Evolutionary conservation across 2,113 vertebrate species (phyloP).

Genomic region (Lanius collurio): DNA sequence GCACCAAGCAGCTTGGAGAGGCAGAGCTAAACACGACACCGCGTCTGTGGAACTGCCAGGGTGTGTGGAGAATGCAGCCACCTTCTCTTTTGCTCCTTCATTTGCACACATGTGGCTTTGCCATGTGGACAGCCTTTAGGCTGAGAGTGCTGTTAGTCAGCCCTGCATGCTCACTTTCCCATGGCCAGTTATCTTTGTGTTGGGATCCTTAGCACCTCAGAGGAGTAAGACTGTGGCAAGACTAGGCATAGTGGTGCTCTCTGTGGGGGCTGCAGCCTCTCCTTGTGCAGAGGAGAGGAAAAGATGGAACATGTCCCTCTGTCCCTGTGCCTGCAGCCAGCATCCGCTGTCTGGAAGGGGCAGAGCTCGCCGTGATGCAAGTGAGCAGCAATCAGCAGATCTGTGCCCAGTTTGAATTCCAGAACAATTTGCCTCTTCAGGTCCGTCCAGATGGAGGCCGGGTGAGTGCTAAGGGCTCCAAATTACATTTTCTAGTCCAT

Average conservation of each 20-base stretch:
- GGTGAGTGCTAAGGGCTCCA: slow-evolving; percentile 58
- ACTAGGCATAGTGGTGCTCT: neutral
- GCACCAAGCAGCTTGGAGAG: neutral
- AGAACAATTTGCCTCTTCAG: slow-evolving; percentile 57
- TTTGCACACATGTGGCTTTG: neutral
- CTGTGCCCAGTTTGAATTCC: slow-evolving; percentile 73
- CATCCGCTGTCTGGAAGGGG: slow-evolving; percentile 65
- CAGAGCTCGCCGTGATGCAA: slow-evolving; percentile 71
- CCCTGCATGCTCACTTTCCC: accelerated
- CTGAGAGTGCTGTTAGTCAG: neutral
- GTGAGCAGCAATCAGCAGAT: slow-evolving; percentile 62
- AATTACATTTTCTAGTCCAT: neutral
- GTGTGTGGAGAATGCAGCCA: neutral
- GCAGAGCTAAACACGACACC: neutral
- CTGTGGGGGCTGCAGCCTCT: neutral
- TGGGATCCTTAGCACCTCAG: neutral
- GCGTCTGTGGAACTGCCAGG: neutral
- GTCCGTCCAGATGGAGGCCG: slow-evolving; percentile 24
- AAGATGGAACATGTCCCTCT: neutral
- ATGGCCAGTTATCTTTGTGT: neutral
- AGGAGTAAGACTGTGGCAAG: neutral
- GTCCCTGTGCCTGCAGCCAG: slow-evolving; percentile 60
- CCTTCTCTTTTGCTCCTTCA: neutral
- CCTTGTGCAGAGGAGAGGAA: accelerated
- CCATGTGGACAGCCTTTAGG: neutral